Percentiles rank a stretch among this genome's conserved stretches.
Evolutionary conservation across 2,888 invertebrate genomes (phyloP).

Genomic region (Lithophane leautieri): DNA sequence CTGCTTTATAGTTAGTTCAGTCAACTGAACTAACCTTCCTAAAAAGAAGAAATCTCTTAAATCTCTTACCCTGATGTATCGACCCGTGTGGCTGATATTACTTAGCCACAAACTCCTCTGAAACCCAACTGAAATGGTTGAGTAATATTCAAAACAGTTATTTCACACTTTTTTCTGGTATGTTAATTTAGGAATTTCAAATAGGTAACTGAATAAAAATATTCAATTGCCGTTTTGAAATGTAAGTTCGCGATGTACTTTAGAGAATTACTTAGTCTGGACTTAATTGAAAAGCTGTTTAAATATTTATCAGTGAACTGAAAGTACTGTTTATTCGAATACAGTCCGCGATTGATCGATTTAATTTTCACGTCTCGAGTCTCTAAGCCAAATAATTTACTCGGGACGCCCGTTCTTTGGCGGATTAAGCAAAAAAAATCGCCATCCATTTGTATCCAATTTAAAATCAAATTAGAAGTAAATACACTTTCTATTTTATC

Average conservation of each 20-base stretch:
- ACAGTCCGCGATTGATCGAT: constrained; percentile 75
- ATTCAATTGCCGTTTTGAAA: constrained; percentile 23
- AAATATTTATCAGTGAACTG: constrained; percentile 59
- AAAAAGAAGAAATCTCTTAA: no score
- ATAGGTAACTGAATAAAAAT: constrained; percentile 11
- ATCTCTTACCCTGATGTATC: background rate
- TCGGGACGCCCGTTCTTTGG: constrained; percentile 71
- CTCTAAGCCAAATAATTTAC: constrained; percentile 81
- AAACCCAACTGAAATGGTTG: background rate
- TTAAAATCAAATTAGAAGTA: constrained; percentile 89
- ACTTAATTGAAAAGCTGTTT: constrained; percentile 60
- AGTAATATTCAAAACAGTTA: background rate
- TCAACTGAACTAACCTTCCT: no score
- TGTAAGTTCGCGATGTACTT: constrained; percentile 36
- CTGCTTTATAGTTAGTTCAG: no score
- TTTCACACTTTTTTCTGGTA: constrained; percentile 6
- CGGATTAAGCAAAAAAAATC: constrained; percentile 80
- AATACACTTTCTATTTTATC: constrained; percentile 86
- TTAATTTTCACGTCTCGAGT: constrained; percentile 78
- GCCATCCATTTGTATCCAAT: constrained; percentile 88
- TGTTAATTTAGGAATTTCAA: constrained; percentile 2
- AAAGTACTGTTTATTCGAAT: constrained; percentile 64
- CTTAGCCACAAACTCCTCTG: no score
- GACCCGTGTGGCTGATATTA: background rate
- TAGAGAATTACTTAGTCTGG: constrained; percentile 52